Base-by-base conservation (phyloP, 2,888 invertebrate species). In the Cosmopolites sordidus region DNA sequence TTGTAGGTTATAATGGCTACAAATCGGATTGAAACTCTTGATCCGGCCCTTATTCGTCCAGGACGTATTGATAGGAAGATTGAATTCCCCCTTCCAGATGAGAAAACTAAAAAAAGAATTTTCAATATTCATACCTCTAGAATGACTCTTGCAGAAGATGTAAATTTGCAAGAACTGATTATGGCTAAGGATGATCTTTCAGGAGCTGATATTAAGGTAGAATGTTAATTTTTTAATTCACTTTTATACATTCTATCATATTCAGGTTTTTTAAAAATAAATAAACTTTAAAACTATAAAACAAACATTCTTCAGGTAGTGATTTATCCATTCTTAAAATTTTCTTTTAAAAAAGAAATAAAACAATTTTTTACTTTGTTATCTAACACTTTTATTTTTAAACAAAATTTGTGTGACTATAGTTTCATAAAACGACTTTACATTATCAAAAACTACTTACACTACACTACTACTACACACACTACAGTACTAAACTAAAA, bases 161-260 rank as follows among this genome's bases (percentile, higher is more conserved):
- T 99, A 6, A 94, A 96, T 71, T 81, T 99, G 9, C 93, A 74
- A 12, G 98, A 99, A 73, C 83, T 98, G 46, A 96, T 99, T 59
- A 95, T 97, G 92, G 93, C 98, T 2, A 99, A 99, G 73, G 99
- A 99, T 79, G 99, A 99, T 77, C 81, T 99, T 12, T 98, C 97
- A 47, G 99, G 99, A 15, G 94, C 94, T 58, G 94, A 94, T 73
- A 94, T 94, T 62, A 94, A 94, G 80, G 88, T 86, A 75, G 11
- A n/a, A 6, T n/a, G n/a, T n/a, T 29, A 29, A 11, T 29, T 29
- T 29, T 6, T 29, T 11, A 8, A 29, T 29, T 29, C 29, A 8
- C 29, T 8, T 11, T 6, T 29, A 11, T 29, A 29, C 11, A 8
- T 29, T 29, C 6, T 29, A 29, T 29, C n/a, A n/a, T n/a, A n/a